phyloP scores from a whole-genome alignment of 2,113 vertebrate species.

The Mandrillus leucophaeus region DNA sequence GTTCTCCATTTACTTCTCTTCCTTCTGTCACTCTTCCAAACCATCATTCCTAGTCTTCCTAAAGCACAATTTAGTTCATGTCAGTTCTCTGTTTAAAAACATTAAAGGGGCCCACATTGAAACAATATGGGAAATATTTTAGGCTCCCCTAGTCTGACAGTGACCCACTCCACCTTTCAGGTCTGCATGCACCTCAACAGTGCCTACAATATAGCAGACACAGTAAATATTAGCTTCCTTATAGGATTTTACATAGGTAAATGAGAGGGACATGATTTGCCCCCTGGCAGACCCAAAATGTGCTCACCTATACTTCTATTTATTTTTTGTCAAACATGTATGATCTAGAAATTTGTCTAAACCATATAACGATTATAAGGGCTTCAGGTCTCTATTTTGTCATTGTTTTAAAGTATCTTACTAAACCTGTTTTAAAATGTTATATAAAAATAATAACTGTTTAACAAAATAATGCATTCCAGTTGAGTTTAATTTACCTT shows the following conservation, averaged over 20 bases:
- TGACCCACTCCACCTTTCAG: background rate
- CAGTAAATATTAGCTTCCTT: background rate
- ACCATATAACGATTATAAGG: background rate
- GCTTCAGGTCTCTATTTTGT: background rate
- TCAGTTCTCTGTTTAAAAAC: background rate
- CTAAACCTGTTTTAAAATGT: conserved; percentile 37
- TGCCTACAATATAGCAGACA: background rate
- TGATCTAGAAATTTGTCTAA: conserved; percentile 46
- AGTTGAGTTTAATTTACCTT: conserved; percentile 44
- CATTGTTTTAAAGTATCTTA: conserved; percentile 25
- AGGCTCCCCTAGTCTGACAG: background rate
- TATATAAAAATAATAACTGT: background rate
- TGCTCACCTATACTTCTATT: background rate
- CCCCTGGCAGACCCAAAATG: background rate
- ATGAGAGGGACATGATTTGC: background rate
- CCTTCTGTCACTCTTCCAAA: background rate
- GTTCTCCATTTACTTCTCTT: background rate
- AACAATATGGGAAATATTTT: background rate
- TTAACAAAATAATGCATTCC: conserved; percentile 25
- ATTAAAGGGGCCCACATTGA: background rate
- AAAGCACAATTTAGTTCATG: background rate
- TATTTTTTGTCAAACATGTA: conserved; percentile 38
- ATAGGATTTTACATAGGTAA: background rate
- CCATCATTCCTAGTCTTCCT: background rate
- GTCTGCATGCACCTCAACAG: background rate